These are phyloP conservation scores for Coendou prehensilis DNA, from an alignment of 2,797 vertebrate species.

Conservation along the genomic window DNA sequence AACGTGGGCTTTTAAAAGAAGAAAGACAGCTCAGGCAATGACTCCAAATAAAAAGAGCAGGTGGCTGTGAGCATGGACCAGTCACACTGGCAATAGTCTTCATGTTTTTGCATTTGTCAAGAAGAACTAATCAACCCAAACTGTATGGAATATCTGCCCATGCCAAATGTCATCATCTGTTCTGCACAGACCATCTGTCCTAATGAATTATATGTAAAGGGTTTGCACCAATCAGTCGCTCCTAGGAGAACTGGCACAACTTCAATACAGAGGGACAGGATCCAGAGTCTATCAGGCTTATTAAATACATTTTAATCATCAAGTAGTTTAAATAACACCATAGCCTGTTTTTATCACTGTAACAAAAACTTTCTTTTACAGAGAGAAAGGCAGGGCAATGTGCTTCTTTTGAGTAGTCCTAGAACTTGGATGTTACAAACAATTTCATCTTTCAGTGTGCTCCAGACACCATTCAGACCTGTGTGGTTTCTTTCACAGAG, in stretches of 20 bases:
- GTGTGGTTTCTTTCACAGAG: conserved; percentile 37
- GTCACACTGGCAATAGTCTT: conserved; percentile 54
- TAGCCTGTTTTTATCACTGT: conserved; percentile 84
- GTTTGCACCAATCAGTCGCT: conserved; percentile 85
- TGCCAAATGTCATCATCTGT: conserved; percentile 84
- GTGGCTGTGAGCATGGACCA: conserved; percentile 37
- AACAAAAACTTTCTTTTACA: conserved; percentile 76
- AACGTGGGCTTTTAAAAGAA: conserved; percentile 72
- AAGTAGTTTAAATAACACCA: conserved; percentile 84
- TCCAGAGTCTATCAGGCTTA: conserved; percentile 82
- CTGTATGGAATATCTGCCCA: conserved; percentile 81
- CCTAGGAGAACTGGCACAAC: conserved; percentile 84
- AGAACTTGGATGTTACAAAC: conserved; percentile 83
- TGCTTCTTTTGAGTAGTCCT: conserved; percentile 69
- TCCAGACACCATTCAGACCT: conserved; percentile 74
- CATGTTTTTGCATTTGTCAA: conserved; percentile 82
- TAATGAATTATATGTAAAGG: conserved; percentile 85
- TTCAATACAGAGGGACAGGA: conserved; percentile 84
- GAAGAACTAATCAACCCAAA: conserved; percentile 84
- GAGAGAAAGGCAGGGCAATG: conserved; percentile 65
- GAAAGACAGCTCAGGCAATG: conserved; percentile 60
- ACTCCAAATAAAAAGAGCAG: conserved; percentile 76
- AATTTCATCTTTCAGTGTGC: conserved; percentile 77
- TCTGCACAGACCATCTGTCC: conserved; percentile 82
- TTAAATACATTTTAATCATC: conserved; percentile 82